phyloP scores from a whole-genome alignment of 2,113 vertebrate genomes.

The Anoplopoma fimbria region DNA sequence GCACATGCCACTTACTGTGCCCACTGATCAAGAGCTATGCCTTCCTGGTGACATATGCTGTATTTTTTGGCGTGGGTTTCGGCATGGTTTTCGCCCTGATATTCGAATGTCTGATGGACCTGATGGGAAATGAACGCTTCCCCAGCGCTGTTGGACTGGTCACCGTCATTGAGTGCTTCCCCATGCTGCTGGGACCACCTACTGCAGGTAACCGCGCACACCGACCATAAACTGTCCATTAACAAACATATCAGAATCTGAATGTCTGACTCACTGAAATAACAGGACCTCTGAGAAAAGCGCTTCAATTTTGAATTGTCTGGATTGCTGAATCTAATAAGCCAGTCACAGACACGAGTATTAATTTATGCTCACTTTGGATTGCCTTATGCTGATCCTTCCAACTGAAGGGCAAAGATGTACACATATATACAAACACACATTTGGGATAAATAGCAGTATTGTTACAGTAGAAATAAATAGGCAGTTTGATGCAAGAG shows the following conservation, averaged over 20 bases:
- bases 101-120: conserved; percentile 89
- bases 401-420: not conserved
- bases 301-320: not conserved
- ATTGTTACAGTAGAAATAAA: conserved; percentile 3
- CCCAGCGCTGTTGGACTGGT: conserved; percentile 86
- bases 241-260: not conserved
- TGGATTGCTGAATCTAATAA: not conserved
- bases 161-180: conserved; percentile 87
- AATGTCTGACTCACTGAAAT: not conserved
- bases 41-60: conserved; percentile 73
- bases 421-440: not conserved
- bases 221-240: not conserved
- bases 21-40: conserved; percentile 80
- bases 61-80: conserved; percentile 84
- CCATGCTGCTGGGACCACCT: conserved; percentile 86
- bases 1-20: conserved; percentile 86
- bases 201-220: conserved; percentile 84
- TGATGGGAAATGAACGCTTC: conserved; percentile 84
- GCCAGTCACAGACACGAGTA: not conserved
- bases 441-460: not conserved
- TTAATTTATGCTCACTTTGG: conserved; percentile 23
- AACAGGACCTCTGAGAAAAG: not conserved
- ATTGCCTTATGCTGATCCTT: not conserved
- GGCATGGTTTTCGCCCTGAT: conserved; percentile 88
- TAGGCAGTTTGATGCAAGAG: conserved; percentile 4